These are phyloP conservation scores for Crypturellus undulatus DNA, from an alignment of 2,113 vertebrate species.

Conservation along the genomic window DNA sequence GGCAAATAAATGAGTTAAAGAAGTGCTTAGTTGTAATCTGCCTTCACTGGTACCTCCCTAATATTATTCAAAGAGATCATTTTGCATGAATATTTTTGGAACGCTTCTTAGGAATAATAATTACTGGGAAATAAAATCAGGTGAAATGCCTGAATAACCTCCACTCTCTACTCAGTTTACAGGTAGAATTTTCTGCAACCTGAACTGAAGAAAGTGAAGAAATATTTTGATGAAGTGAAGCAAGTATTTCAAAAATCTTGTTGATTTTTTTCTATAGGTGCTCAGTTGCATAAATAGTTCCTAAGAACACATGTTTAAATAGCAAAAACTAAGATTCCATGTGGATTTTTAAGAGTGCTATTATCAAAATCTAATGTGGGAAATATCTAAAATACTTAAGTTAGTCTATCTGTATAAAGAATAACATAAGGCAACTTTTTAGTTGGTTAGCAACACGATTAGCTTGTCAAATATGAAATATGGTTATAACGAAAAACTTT, in stretches of 20 bases:
- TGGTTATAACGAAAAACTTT: not conserved
- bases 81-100: not conserved
- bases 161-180: not conserved
- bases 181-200: not conserved
- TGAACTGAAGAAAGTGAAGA: not conserved
- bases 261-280: not conserved
- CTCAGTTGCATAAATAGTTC: not conserved
- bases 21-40: not conserved
- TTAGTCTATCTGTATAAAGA: not conserved
- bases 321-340: not conserved
- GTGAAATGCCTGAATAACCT: not conserved
- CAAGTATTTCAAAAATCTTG: not conserved
- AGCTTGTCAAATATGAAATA: constrained; percentile 57
- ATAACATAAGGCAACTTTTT: not conserved
- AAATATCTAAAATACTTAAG: not conserved
- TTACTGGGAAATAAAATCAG: not conserved
- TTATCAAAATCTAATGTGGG: not conserved
- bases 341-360: not conserved
- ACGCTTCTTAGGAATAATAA: not conserved
- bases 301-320: not conserved
- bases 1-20: not conserved
- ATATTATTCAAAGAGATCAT: not conserved
- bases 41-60: not conserved
- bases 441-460: constrained; percentile 15
- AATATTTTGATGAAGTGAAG: not conserved